A percentile compares a stretch with the other conserved stretches of the same genome.
Evolutionary conservation across 2,888 invertebrate genomes (phyloP).

Genomic region (Macaria notata): DNA sequence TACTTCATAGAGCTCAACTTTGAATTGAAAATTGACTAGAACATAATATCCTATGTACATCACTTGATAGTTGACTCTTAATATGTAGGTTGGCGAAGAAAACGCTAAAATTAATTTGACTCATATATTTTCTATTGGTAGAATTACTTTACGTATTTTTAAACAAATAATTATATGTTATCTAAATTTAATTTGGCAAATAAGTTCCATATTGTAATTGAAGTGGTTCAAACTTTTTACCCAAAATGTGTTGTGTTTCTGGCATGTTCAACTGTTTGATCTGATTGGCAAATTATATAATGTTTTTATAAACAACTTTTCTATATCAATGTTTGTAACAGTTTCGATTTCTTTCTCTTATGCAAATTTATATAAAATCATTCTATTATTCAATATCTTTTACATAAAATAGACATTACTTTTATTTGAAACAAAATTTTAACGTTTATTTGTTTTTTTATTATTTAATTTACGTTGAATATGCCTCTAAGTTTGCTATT

Average conservation of each 20-base stretch:
- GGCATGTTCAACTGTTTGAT: constrained; percentile 23
- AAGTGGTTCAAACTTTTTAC: constrained; percentile 11
- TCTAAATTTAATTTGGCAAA: too few relatives aligned
- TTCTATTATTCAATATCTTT: too few relatives aligned
- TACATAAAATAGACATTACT: too few relatives aligned
- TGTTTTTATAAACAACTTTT: neutral
- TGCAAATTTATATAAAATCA: too few relatives aligned
- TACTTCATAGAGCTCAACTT: neutral
- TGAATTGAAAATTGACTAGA: too few relatives aligned
- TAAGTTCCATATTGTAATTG: neutral
- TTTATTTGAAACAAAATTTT: too few relatives aligned
- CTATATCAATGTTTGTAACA: neutral
- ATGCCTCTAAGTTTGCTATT: constrained; percentile 32
- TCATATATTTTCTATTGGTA: too few relatives aligned
- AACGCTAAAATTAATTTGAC: too few relatives aligned
- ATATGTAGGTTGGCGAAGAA: neutral
- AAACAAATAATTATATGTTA: neutral
- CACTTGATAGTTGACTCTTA: neutral
- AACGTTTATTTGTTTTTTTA: too few relatives aligned
- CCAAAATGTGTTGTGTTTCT: constrained; percentile 13
- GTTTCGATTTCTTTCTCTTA: too few relatives aligned
- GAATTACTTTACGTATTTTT: too few relatives aligned
- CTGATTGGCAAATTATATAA: neutral
- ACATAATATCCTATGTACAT: neutral
- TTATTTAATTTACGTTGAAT: constrained; percentile 16